phyloP scores from a whole-genome alignment of 2,888 invertebrate genomes.

The Campoplex nolae region DNA sequence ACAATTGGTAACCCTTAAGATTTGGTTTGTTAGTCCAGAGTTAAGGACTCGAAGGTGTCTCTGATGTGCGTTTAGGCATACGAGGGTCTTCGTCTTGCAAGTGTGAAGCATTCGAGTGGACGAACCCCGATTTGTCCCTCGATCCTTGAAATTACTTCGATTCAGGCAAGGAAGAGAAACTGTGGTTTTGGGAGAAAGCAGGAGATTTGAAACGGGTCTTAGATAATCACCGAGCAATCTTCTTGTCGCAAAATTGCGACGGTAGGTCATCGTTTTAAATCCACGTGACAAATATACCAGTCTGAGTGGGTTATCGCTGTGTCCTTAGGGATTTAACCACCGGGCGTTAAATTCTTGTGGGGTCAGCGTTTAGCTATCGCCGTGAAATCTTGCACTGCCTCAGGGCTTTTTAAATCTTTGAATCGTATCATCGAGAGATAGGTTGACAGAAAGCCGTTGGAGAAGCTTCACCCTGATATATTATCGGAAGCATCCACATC shows the following conservation, averaged over 20 bases:
- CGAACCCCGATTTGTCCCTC: slow-evolving; percentile 44
- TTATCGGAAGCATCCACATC: neutral
- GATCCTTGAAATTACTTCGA: slow-evolving; percentile 52
- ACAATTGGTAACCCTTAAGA: slow-evolving; percentile 28
- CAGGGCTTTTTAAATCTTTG: slow-evolving; percentile 29
- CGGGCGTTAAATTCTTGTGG: slow-evolving; percentile 53
- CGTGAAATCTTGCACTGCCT: slow-evolving; percentile 45
- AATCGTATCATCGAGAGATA: slow-evolving; percentile 38
- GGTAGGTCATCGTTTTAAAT: slow-evolving; percentile 60
- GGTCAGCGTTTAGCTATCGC: slow-evolving; percentile 46
- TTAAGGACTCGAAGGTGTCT: slow-evolving; percentile 19
- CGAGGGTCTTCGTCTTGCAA: neutral
- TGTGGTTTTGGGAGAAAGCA: neutral
- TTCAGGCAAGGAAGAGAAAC: slow-evolving; percentile 15
- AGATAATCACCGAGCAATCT: slow-evolving; percentile 24
- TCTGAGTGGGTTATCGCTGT: slow-evolving; percentile 75
- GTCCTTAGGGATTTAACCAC: slow-evolving; percentile 76
- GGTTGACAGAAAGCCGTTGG: neutral
- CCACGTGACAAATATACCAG: slow-evolving; percentile 7
- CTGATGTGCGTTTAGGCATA: slow-evolving; percentile 26
- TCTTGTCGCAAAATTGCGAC: slow-evolving; percentile 39
- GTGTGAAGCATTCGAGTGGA: slow-evolving; percentile 35
- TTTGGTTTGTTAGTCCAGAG: slow-evolving; percentile 40
- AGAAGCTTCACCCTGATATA: neutral
- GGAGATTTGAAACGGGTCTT: slow-evolving; percentile 8